A percentile compares a stretch with the other conserved stretches of the same genome.
phyloP scores from a whole-genome alignment of 2,797 vertebrate species.

The Thamnophis elegans region DNA sequence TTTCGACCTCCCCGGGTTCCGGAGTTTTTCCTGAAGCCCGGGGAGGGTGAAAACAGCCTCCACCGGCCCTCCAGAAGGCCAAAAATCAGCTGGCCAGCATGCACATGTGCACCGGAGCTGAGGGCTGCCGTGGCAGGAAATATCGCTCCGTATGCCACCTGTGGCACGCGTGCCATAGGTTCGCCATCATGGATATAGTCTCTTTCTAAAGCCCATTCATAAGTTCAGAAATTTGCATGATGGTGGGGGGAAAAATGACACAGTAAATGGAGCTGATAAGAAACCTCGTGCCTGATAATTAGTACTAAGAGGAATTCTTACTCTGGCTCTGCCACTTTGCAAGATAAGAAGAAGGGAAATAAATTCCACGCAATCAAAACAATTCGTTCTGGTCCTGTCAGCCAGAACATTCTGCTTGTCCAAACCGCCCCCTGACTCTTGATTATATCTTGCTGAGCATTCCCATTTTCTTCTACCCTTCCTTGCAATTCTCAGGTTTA shows the following conservation, averaged over 20 bases:
- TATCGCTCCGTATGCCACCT: too few relatives aligned
- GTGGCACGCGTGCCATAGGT: too few relatives aligned
- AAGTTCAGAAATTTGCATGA: neutral
- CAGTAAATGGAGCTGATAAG: neutral
- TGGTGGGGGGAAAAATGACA: neutral
- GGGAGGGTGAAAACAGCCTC: too few relatives aligned
- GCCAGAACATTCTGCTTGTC: neutral
- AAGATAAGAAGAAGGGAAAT: neutral
- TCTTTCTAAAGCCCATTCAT: neutral
- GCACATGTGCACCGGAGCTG: too few relatives aligned
- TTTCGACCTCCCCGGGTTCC: too few relatives aligned
- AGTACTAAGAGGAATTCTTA: neutral
- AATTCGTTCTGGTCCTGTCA: neutral
- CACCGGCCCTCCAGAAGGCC: too few relatives aligned
- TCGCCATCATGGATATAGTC: neutral
- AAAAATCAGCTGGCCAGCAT: too few relatives aligned
- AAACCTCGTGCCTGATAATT: neutral
- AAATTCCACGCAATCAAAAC: neutral
- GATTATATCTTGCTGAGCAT: neutral
- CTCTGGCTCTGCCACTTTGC: neutral
- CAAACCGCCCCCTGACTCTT: neutral
- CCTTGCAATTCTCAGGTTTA: conserved; percentile 39
- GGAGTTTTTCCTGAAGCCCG: too few relatives aligned
- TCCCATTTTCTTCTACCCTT: neutral
- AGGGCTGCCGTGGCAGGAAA: too few relatives aligned